Conservation (phyloP, 2,888 invertebrate species). For the Norana najaformis region DNA sequence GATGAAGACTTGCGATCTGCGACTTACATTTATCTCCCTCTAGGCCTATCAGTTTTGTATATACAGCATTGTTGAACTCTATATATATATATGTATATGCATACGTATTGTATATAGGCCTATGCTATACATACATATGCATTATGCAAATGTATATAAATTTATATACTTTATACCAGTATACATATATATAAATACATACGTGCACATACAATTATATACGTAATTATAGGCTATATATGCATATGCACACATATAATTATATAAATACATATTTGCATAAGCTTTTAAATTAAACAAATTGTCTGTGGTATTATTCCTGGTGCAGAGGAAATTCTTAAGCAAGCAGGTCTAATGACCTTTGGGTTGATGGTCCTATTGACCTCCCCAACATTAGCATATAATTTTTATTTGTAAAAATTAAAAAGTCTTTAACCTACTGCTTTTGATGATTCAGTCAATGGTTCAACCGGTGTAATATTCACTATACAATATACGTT, state of each 20-base stretch:
- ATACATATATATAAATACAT: neutral
- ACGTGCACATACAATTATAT: neutral
- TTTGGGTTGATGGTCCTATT: too few relatives aligned
- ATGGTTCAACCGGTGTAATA: too few relatives aligned
- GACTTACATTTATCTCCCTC: neutral
- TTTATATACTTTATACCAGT: neutral
- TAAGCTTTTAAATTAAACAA: too few relatives aligned
- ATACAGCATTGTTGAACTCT: neutral
- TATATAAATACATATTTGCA: too few relatives aligned
- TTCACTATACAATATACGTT: too few relatives aligned
- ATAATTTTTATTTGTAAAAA: too few relatives aligned
- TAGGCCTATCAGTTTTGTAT: neutral
- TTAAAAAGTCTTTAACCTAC: too few relatives aligned
- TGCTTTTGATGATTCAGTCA: too few relatives aligned
- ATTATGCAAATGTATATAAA: neutral
- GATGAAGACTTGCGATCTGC: neutral
- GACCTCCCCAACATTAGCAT: too few relatives aligned
- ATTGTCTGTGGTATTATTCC: too few relatives aligned
- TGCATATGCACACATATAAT: neutral
- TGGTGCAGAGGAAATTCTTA: too few relatives aligned
- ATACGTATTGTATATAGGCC: neutral
- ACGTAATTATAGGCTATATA: neutral
- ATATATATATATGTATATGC: neutral
- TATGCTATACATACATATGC: neutral
- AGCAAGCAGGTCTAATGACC: too few relatives aligned